phyloP scores from a whole-genome alignment of 2,888 invertebrate genomes.

The Teinopalpus imperialis region DNA sequence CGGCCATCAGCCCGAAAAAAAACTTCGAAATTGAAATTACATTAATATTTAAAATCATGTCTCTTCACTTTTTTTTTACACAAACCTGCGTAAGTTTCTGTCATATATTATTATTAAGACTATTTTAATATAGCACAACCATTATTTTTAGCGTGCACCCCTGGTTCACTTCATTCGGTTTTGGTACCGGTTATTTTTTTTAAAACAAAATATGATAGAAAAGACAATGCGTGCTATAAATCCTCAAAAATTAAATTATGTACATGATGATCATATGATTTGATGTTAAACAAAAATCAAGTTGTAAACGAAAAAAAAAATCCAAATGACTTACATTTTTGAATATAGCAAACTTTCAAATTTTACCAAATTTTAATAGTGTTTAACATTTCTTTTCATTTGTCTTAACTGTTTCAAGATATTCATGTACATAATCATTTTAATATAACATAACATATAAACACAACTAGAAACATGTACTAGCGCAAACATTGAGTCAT shows the following conservation, averaged over 20 bases:
- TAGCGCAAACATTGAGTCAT: background rate
- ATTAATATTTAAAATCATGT: background rate
- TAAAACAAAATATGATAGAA: constrained; percentile 28
- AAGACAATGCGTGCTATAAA: constrained; percentile 59
- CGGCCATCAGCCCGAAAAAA: no score
- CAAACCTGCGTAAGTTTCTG: background rate
- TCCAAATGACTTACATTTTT: constrained; percentile 15
- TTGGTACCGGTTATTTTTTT: no score
- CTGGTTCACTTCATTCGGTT: no score
- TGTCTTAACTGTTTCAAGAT: no score
- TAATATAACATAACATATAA: constrained; percentile 34
- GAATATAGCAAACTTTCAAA: no score
- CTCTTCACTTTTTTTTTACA: background rate
- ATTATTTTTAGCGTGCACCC: constrained; percentile 2
- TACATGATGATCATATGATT: no score
- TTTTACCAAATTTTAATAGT: no score
- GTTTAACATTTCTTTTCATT: no score
- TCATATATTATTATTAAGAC: background rate
- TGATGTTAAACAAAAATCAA: no score
- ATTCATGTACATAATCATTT: constrained; percentile 35
- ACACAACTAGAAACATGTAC: constrained; percentile 20
- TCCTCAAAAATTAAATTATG: constrained; percentile 42
- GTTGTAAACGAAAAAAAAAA: no score
- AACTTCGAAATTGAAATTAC: no score
- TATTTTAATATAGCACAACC: constrained; percentile 10